These are phyloP conservation scores for Mya arenaria DNA, from an alignment of 1,140 invertebrate species.

Conservation along the genomic window DNA sequence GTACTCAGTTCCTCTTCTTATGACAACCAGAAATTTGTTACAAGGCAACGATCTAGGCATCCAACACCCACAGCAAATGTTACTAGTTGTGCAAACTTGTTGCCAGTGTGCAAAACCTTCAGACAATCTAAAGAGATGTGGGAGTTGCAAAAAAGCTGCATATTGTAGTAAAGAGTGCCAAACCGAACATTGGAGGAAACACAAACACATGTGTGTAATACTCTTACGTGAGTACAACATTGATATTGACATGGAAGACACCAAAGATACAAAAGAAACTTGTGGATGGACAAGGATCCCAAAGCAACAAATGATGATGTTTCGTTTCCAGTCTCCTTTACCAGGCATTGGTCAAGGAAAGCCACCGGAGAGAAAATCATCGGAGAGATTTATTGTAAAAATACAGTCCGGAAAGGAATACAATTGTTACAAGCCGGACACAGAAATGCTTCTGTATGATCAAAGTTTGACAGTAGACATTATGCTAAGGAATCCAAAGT, in stretches of 20 bases:
- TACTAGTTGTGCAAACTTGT: neutral
- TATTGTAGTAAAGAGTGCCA: constrained; percentile 53
- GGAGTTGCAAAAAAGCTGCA: constrained; percentile 30
- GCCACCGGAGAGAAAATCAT: constrained; percentile 3
- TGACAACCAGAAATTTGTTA: neutral
- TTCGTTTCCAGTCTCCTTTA: neutral
- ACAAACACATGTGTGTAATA: constrained; percentile 41
- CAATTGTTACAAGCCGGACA: constrained; percentile 1
- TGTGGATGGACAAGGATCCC: neutral
- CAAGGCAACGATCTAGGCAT: constrained; percentile 4
- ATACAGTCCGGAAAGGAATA: constrained; percentile 39
- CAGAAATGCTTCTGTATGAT: constrained; percentile 15
- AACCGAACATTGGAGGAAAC: constrained; percentile 34
- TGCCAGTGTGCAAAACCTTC: neutral
- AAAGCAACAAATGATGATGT: neutral
- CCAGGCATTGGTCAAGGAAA: neutral
- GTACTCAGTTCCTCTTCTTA: neutral
- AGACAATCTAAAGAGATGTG: constrained; percentile 1
- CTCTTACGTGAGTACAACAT: constrained; percentile 1
- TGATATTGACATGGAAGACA: neutral
- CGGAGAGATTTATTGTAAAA: constrained; percentile 42
- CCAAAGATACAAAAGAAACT: neutral
- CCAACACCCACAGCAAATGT: neutral
- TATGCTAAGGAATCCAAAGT: neutral
- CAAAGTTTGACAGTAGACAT: constrained; percentile 17